Evolutionary conservation across 2,888 invertebrate genomes (phyloP), one percentile per base, ranked within the genome.

Genomic region (Heterodera filipjevi): DNA sequence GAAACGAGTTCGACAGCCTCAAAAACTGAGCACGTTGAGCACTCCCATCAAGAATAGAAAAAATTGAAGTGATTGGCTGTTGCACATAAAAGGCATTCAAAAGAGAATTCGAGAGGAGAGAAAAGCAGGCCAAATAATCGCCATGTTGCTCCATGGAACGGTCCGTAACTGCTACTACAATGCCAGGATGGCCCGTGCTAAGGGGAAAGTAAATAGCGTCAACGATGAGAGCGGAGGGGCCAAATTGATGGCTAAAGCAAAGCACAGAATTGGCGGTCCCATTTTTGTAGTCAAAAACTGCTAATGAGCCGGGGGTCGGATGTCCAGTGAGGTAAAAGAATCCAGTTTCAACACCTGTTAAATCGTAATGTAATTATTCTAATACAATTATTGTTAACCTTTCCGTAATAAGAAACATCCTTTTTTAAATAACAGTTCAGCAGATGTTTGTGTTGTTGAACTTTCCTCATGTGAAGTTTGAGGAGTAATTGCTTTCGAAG

Each of bases 361-460:
- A 76, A 12, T 44, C 64, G 12, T 3, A 14, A 33, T 22, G 35
- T n/a, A n/a, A 10, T 22, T 14, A n/a, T 44, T 19, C 16, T 53
- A 76, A 32, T 66, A 53, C 64, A 59, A 27, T 12, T 0, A 30
- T 39, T n/a, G 30, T n/a, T 8, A 74, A 78, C 78, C 78, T 77
- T 77, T 78, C 78, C 78, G 77, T n/a, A 78, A 35, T n/a, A 78
- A 70, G 64, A 78, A 74, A n/a, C 74, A 32, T n/a, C 78, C 78
- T 14, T 27, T 75, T 35, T 73, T 77, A 78, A 74, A 78, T 5
- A n/a, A 33, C 30, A 27, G 14, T 68, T 68, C 68, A 35, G 14
- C 10, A 30, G 6, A 33, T 32, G 32, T 8, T 35, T 6, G 64
- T 27, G 22, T 33, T 35, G 33, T 3, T 33, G 22, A 32, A 19